phyloP scores from a whole-genome alignment of 2,888 invertebrate species.

The Schizaphis graminum region DNA sequence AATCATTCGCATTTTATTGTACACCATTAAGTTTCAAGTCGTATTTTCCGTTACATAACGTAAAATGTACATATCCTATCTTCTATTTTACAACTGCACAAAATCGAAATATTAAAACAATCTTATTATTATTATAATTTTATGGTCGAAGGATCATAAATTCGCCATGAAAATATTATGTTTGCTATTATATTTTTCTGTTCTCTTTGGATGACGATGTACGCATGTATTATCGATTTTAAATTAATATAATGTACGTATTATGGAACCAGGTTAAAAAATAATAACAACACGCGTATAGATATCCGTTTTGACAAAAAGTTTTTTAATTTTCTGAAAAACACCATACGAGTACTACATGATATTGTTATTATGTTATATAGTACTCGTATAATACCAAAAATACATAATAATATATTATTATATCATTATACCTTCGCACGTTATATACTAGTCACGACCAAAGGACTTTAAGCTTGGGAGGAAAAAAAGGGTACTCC shows the following conservation, averaged over 20 bases:
- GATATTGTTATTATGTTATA: not conserved
- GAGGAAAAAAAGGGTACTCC: not conserved
- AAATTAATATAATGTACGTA: not conserved
- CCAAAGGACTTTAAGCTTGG: not conserved
- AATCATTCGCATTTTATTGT: not conserved
- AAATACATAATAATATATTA: not conserved
- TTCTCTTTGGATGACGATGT: not conserved
- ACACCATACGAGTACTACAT: not conserved
- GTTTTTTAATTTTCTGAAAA: not conserved
- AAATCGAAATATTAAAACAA: not conserved
- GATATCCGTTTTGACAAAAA: not conserved
- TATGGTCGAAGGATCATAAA: not conserved
- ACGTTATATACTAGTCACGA: not conserved
- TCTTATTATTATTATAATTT: not conserved
- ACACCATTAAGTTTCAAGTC: not conserved
- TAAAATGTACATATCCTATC: not conserved
- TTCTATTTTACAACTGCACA: not conserved
- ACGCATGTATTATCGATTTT: not conserved
- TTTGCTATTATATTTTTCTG: not conserved
- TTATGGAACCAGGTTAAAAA: not conserved
- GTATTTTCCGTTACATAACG: not conserved
- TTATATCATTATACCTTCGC: not conserved
- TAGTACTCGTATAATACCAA: not conserved
- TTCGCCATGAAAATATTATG: not conserved
- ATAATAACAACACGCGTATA: not conserved